These are phyloP conservation scores for Margaritifera margaritifera DNA, from an alignment of 2,888 invertebrate genomes.

Conservation along the genomic window DNA sequence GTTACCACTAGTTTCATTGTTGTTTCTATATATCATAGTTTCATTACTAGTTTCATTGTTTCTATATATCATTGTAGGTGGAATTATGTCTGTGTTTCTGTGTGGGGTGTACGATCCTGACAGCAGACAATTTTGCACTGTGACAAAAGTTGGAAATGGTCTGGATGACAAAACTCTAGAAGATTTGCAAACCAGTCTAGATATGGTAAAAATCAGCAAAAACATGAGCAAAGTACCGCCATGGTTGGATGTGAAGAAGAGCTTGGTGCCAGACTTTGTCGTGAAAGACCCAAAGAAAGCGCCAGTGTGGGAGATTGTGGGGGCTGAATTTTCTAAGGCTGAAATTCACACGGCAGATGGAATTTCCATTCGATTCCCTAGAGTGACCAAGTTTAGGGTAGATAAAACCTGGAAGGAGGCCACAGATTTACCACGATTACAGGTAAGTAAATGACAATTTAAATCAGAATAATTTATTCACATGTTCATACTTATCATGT, in stretches of 20 bases:
- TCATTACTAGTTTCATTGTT: too few relatives aligned
- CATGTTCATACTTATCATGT: not conserved
- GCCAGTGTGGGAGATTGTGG: conserved; percentile 96
- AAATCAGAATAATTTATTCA: not conserved
- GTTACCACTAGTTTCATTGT: too few relatives aligned
- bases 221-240: conserved; percentile 77
- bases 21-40: not conserved
- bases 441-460: conserved; percentile 43
- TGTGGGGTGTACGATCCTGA: conserved; percentile 89
- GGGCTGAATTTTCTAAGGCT: conserved; percentile 77
- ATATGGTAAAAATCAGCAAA: conserved; percentile 87
- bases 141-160: conserved; percentile 86
- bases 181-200: conserved; percentile 79
- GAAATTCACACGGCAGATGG: conserved; percentile 91
- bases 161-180: conserved; percentile 90
- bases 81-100: conserved; percentile 92
- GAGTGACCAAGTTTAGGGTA: conserved; percentile 82
- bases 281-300: conserved; percentile 83
- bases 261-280: conserved; percentile 91
- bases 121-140: conserved; percentile 85
- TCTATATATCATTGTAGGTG: conserved; percentile 75
- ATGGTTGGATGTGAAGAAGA: conserved; percentile 88
- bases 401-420: conserved; percentile 91
- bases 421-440: conserved; percentile 79
- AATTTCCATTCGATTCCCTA: conserved; percentile 93